Evolutionary conservation across 30 jellyfish, hydroid and myxozoan species (phyloP), one percentile per base, ranked within the genome.

Genomic region (Mastigias papua): DNA sequence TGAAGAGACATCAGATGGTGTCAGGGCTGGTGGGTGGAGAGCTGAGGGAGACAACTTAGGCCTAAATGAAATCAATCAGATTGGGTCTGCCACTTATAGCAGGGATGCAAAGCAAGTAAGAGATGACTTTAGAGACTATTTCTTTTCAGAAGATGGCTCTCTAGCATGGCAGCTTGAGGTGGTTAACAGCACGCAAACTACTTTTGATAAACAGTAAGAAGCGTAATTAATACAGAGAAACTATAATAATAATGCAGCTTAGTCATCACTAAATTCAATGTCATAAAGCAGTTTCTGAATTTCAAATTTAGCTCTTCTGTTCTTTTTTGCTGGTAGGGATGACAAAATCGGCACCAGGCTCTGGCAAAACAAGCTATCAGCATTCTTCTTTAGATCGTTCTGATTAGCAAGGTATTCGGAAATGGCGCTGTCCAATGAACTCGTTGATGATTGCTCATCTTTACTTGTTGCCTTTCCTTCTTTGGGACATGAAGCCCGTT

Each of bases 1-100:
- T 73, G 80, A 79, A n/a, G 90, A 89, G 60, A 89, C 89, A 80
- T 79, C 84, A 69, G 48, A 62, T 54, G 89, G 91, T 35, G 73
- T 89, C 90, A 89, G 89, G 73, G 72, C 89, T n/a, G 97, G 97
- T 35, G 89, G 82, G 34, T 89, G 97, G 97, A 42, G 54, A 42
- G 54, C 54, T 15, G 54, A 42, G 84, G 94, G 34, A 34, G 82
- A 80, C 34, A 77, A 54, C 90, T 69, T 27, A 48, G 92, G 92
- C 80, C 29, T 79, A 57, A 69, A 10, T 63, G 80, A 42, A n/a
- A 73, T 65, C 74, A 76, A 49, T 31, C 81, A 72, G 35, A 42
- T 83, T 54, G 97, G 97, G 77, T 84, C 96, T 31, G 42, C 85
- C 31, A 91, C 74, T 63, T 85, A 74, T 35, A 72, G 93, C 80